phyloP scores from a whole-genome alignment of 2,113 vertebrate genomes.

The Genyomyrus donnyi region DNA sequence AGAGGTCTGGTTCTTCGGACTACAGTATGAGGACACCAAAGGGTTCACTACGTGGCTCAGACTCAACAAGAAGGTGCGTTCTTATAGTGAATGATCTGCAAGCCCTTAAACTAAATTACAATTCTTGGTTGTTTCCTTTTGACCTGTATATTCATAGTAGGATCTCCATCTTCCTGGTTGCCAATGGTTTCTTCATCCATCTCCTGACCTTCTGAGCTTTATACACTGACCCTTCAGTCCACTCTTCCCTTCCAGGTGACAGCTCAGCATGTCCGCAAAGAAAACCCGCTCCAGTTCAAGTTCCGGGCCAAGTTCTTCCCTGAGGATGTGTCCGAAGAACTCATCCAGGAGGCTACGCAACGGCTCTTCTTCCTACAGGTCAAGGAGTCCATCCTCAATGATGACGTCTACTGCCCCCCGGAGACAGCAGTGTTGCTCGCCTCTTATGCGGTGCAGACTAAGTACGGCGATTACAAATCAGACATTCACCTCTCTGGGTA shows the following conservation, averaged over 20 bases:
- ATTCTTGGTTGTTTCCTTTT: not conserved
- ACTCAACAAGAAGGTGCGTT: constrained; percentile 85
- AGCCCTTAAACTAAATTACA: not conserved
- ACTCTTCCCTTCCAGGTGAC: constrained; percentile 67
- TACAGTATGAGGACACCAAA: constrained; percentile 94
- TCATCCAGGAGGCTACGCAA: constrained; percentile 94
- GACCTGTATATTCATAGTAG: not conserved
- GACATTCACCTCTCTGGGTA: constrained; percentile 82
- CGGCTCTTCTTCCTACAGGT: constrained; percentile 89
- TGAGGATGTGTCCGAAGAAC: constrained; percentile 87
- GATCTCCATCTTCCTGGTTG: not conserved
- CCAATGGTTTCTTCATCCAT: not conserved
- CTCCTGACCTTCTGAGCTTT: not conserved
- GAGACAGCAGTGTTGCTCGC: constrained; percentile 90
- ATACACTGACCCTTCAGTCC: not conserved
- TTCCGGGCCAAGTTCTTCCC: constrained; percentile 94
- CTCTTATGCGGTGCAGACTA: constrained; percentile 88
- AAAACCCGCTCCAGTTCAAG: constrained; percentile 86
- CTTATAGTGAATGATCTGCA: not conserved
- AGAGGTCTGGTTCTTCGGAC: constrained; percentile 96
- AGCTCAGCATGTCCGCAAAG: constrained; percentile 84
- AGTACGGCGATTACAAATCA: constrained; percentile 83
- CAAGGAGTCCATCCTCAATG: constrained; percentile 85
- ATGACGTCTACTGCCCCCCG: constrained; percentile 94
- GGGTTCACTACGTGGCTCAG: constrained; percentile 94